Percentiles rank a stretch among this genome's conserved stretches.
phyloP scores from a whole-genome alignment of 1,140 invertebrate species.

The Tetragonula clypearis region DNA sequence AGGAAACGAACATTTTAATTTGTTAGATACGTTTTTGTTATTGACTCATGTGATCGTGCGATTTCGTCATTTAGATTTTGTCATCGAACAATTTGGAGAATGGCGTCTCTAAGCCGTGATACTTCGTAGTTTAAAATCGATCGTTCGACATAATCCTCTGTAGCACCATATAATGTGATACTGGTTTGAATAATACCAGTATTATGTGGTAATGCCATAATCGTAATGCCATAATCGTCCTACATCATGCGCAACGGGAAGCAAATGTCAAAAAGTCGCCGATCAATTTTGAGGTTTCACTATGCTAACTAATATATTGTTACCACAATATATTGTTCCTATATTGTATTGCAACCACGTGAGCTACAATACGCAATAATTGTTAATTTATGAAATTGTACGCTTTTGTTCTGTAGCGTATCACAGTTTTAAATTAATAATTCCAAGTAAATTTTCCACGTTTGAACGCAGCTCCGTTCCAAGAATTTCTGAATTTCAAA shows the following conservation, averaged over 20 bases:
- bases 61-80: background rate
- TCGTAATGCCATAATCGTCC: constrained; percentile 8
- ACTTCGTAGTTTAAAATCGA: constrained; percentile 8
- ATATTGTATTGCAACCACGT: background rate
- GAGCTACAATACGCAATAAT: no score
- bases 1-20: background rate
- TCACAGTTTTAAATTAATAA: no score
- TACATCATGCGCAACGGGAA: background rate
- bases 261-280: background rate
- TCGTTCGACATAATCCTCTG: background rate
- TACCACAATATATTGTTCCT: no score
- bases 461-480: no score
- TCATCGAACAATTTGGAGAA: background rate
- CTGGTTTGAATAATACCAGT: constrained; percentile 9
- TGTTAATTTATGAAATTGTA: no score
- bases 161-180: background rate
- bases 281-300: background rate
- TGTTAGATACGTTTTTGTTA: background rate
- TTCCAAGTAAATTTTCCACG: no score
- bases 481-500: no score
- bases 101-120: no score
- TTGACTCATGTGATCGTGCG: background rate
- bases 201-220: constrained; percentile 14
- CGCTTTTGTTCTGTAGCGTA: no score
- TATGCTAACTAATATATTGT: no score